Conservation (phyloP, 2,888 invertebrate species). For the Cheilosia scutellata region DNA sequence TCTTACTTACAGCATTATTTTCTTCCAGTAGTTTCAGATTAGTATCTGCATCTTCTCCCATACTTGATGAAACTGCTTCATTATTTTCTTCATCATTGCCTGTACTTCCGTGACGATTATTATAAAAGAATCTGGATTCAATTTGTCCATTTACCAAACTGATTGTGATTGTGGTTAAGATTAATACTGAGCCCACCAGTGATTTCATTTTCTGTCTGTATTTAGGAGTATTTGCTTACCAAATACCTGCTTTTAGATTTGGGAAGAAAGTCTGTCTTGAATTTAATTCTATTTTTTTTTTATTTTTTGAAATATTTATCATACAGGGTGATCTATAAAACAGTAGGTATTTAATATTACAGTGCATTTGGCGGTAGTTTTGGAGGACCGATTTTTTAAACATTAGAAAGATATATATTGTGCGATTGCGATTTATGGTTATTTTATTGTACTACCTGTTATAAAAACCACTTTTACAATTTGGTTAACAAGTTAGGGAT, state of each 20-base stretch:
- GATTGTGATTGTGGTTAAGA: conserved; percentile 50
- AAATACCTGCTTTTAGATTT: conserved; percentile 47
- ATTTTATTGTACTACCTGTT: too few relatives aligned
- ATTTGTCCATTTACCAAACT: conserved; percentile 56
- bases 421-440: too few relatives aligned
- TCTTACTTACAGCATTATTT: conserved; percentile 53
- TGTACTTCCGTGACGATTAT: conserved; percentile 54
- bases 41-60: conserved; percentile 44
- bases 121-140: conserved; percentile 59
- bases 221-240: conserved; percentile 33
- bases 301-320: conserved; percentile 10
- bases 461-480: too few relatives aligned
- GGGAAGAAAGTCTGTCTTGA: conserved; percentile 24
- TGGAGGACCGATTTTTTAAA: neutral
- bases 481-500: too few relatives aligned
- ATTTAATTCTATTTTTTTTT: neutral
- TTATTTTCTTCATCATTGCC: conserved; percentile 50
- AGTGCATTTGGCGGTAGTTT: neutral
- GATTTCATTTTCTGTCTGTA: conserved; percentile 63
- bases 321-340: neutral
- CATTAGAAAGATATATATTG: too few relatives aligned
- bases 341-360: neutral
- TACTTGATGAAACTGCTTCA: conserved; percentile 25
- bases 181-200: conserved; percentile 57
- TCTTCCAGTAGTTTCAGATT: conserved; percentile 59